Percentiles rank a stretch among this genome's conserved stretches.
These are phyloP conservation scores for Drosophila asahinai DNA, from an alignment of 1,140 invertebrate species.

Conservation along the genomic window DNA sequence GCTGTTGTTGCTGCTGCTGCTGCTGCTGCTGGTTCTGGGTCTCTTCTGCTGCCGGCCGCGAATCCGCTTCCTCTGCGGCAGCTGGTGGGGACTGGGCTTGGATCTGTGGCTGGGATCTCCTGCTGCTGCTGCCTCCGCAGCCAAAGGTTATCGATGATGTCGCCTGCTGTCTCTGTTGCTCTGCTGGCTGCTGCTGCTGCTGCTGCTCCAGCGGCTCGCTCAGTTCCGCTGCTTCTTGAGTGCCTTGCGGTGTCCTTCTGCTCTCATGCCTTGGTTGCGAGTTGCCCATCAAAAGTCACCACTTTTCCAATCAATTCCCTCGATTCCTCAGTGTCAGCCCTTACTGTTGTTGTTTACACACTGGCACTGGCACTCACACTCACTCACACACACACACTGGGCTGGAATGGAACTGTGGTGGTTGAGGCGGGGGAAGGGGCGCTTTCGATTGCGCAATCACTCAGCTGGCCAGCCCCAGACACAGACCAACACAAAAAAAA, in stretches of 20 bases:
- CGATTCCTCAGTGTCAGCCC: constrained; percentile 15
- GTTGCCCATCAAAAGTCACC: constrained; percentile 62
- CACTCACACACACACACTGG: constrained; percentile 20
- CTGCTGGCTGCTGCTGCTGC: constrained; percentile 20
- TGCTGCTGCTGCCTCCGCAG: constrained; percentile 22
- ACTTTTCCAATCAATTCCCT: constrained; percentile 36
- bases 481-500: constrained; percentile 6
- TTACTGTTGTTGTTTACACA: constrained; percentile 42
- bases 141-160: constrained; percentile 19
- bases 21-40: neutral
- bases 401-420: constrained; percentile 9
- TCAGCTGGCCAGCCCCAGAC: constrained; percentile 16
- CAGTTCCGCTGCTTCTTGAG: constrained; percentile 37
- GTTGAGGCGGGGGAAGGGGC: constrained; percentile 6
- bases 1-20: constrained; percentile 12
- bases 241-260: constrained; percentile 46
- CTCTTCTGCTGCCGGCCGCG: constrained; percentile 20
- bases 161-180: constrained; percentile 27
- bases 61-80: constrained; percentile 5
- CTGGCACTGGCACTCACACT: constrained; percentile 7
- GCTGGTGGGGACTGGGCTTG: constrained; percentile 16
- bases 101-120: constrained; percentile 22
- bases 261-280: constrained; percentile 46
- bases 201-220: constrained; percentile 37
- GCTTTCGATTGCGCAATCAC: constrained; percentile 34